A percentile compares a stretch with the other conserved stretches of the same genome.
These are phyloP conservation scores for Drosophila melanica DNA, from an alignment of 1,140 invertebrate genomes.

Conservation along the genomic window DNA sequence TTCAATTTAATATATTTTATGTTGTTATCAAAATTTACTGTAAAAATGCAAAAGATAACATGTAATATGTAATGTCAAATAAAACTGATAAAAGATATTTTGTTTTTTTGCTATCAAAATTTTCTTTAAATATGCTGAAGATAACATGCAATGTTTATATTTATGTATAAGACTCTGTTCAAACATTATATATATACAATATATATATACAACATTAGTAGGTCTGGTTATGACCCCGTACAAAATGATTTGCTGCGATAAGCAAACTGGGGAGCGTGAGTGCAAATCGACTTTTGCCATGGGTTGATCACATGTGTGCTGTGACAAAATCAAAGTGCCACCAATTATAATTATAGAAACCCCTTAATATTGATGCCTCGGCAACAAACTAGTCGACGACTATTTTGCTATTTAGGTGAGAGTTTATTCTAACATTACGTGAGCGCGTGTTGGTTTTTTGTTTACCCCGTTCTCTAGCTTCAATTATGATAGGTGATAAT, in stretches of 20 bases:
- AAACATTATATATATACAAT: no score
- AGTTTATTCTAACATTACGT: slow-evolving; percentile 36
- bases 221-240: no score
- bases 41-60: no score
- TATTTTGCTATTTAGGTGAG: slow-evolving; percentile 25
- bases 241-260: neutral
- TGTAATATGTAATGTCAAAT: no score
- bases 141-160: neutral
- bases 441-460: slow-evolving; percentile 57
- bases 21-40: no score
- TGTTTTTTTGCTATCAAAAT: no score
- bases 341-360: slow-evolving; percentile 53
- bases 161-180: no score
- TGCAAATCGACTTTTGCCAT: neutral
- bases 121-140: no score
- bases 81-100: no score
- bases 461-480: slow-evolving; percentile 33
- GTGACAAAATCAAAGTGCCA: slow-evolving; percentile 59
- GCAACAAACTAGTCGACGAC: slow-evolving; percentile 19
- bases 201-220: neutral
- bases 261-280: neutral
- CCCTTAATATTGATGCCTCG: slow-evolving; percentile 14
- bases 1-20: no score
- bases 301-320: slow-evolving; percentile 3
- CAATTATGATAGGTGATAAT: slow-evolving; percentile 75